Evolutionary conservation across 2,888 invertebrate genomes (phyloP).

Genomic region (Catocala sponsa): DNA sequence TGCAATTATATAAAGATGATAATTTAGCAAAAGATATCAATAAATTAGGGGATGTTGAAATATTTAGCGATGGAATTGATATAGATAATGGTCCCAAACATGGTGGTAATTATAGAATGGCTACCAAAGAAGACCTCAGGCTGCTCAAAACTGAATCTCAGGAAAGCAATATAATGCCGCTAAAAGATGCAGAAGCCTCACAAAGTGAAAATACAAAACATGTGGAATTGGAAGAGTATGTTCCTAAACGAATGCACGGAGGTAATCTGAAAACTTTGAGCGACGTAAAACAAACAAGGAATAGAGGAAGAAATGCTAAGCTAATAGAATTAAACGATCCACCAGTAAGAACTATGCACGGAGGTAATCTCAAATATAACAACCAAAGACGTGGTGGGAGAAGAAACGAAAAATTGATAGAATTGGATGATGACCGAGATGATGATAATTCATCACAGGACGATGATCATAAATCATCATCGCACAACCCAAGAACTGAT

Average conservation of each 20-base stretch:
- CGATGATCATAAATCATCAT: conserved; percentile 48
- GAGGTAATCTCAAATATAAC: conserved; percentile 66
- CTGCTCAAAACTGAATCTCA: conserved; percentile 12
- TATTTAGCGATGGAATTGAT: conserved; percentile 74
- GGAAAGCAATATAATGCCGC: conserved; percentile 32
- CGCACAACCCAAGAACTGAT: conserved; percentile 57
- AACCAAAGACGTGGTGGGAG: conserved; percentile 46
- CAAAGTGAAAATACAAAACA: conserved; percentile 67
- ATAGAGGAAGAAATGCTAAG: conserved; percentile 60
- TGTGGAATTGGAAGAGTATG: conserved; percentile 56
- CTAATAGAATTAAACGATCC: conserved; percentile 60
- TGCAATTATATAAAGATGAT: conserved; percentile 79
- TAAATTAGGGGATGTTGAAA: conserved; percentile 78
- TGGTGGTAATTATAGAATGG: conserved; percentile 81
- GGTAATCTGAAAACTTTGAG: conserved; percentile 60
- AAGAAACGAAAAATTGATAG: conserved; percentile 69
- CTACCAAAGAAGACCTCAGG: conserved; percentile 52
- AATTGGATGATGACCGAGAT: conserved; percentile 64
- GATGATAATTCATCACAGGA: conserved; percentile 56
- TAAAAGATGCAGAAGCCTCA: conserved; percentile 67
- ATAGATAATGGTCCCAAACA: conserved; percentile 73
- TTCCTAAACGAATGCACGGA: conserved; percentile 54
- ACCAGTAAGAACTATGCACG: conserved; percentile 58
- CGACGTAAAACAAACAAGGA: conserved; percentile 52
- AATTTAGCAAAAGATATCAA: conserved; percentile 79